These are phyloP conservation scores for Tapera naevia DNA, from an alignment of 2,797 vertebrate genomes.

Conservation along the genomic window DNA sequence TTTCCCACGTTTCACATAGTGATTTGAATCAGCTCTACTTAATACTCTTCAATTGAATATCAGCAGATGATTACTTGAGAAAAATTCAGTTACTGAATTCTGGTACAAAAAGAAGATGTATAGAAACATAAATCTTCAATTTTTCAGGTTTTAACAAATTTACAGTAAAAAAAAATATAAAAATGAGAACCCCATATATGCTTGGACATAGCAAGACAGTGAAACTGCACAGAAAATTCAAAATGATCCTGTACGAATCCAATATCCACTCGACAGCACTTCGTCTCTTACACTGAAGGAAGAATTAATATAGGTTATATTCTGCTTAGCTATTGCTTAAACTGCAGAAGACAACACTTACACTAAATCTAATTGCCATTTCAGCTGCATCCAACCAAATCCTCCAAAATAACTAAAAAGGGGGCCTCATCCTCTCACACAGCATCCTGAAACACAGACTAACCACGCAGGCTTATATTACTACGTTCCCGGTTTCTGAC, in stretches of 20 bases:
- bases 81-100: not conserved
- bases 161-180: not conserved
- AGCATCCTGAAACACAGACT: not conserved
- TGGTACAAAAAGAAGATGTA: not conserved
- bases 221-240: not conserved
- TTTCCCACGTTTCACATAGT: not conserved
- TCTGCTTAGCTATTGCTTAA: not conserved
- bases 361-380: not conserved
- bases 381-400: not conserved
- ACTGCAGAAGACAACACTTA: not conserved
- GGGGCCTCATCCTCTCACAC: too few species aligned
- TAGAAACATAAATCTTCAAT: not conserved
- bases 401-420: not conserved
- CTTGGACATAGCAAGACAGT: not conserved
- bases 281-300: not conserved
- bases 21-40: not conserved
- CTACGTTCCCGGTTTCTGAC: not conserved
- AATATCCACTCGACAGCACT: accelerated
- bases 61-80: not conserved
- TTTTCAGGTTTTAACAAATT: not conserved
- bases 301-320: not conserved
- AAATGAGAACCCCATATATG: not conserved
- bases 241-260: not conserved
- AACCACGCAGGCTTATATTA: not conserved
- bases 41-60: not conserved